phyloP scores from a whole-genome alignment of 2,797 vertebrate species.

The Coreius guichenoti region DNA sequence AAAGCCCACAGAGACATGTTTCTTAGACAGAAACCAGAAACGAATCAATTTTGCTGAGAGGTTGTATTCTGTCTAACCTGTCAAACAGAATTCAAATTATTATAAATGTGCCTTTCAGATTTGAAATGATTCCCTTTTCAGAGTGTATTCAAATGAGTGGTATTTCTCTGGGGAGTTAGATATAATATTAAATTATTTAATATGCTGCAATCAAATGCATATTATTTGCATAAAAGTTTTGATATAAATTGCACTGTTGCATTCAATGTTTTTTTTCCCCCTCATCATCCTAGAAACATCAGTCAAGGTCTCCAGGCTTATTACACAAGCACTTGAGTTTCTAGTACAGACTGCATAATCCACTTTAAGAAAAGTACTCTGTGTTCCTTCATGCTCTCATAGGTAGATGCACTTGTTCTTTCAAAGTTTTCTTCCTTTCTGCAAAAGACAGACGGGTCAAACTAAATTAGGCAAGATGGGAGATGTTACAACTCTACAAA shows the following conservation, averaged over 20 bases:
- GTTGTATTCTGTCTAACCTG: background rate
- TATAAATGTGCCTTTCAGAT: constrained; percentile 1
- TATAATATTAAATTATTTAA: background rate
- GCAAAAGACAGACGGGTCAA: constrained; percentile 1
- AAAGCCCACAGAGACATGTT: background rate
- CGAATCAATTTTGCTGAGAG: background rate
- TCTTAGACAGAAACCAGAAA: background rate
- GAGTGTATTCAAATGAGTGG: background rate
- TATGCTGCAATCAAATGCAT: background rate
- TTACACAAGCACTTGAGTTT: constrained; percentile 41
- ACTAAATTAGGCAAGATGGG: background rate
- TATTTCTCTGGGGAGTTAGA: background rate
- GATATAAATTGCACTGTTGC: background rate
- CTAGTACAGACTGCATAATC: constrained; percentile 7
- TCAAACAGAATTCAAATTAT: constrained; percentile 7
- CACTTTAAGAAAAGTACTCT: constrained; percentile 12
- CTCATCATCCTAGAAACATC: constrained; percentile 13
- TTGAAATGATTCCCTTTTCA: background rate
- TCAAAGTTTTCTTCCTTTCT: background rate
- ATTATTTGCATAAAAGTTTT: background rate
- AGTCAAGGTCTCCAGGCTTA: background rate
- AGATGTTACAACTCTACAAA: background rate
- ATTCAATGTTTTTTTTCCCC: background rate
- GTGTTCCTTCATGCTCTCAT: constrained; percentile 18
- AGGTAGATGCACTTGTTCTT: background rate